A percentile compares a stretch with the other conserved stretches of the same genome.
Evolutionary conservation across 2,113 vertebrate genomes (phyloP).

Genomic region (Pelmatolapia mariae): DNA sequence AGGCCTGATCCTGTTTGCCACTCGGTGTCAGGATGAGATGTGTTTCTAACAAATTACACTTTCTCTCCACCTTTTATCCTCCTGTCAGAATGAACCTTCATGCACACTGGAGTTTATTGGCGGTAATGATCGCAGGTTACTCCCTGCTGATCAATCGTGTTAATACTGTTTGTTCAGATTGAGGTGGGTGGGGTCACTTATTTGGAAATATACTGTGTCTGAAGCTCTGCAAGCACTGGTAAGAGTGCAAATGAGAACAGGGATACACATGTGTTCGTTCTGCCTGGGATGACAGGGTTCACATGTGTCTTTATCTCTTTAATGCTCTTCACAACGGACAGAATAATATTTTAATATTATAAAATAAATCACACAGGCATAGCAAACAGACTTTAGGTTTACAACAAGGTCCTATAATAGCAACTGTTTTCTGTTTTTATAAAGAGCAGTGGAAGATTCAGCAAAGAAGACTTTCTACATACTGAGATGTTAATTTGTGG

Average conservation of each 20-base stretch:
- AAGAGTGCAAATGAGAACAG: not conserved
- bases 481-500: not conserved
- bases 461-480: not conserved
- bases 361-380: not conserved
- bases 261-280: not conserved
- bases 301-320: not conserved
- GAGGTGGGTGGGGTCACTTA: not conserved
- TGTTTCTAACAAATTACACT: not conserved
- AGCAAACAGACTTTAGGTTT: not conserved
- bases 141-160: slow-evolving; percentile 55
- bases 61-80: slow-evolving; percentile 1
- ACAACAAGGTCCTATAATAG: not conserved
- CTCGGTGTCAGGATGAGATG: not conserved
- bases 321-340: not conserved
- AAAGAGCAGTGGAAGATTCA: not conserved
- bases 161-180: slow-evolving; percentile 20
- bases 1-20: not conserved
- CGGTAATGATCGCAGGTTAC: slow-evolving; percentile 48
- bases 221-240: not conserved
- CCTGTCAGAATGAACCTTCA: slow-evolving; percentile 45
- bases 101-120: slow-evolving; percentile 43
- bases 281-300: not conserved
- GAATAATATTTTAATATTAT: not conserved
- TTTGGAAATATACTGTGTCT: slow-evolving; percentile 7
- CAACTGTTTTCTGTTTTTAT: not conserved